phyloP scores from a whole-genome alignment of 2,797 vertebrate genomes.

The Enteromius unitaeniatus region DNA sequence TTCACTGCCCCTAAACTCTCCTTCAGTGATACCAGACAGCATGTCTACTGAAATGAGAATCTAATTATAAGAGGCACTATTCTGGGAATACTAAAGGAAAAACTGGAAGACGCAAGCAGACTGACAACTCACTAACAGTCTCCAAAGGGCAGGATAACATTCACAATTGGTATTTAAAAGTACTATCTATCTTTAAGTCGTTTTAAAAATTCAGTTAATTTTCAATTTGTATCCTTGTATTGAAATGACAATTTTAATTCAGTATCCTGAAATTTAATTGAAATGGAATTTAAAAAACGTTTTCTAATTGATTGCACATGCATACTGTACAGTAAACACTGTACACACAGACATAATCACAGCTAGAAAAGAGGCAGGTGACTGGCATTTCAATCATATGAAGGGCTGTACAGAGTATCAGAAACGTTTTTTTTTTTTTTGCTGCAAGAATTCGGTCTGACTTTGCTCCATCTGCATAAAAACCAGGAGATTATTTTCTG shows the following conservation, averaged over 20 bases:
- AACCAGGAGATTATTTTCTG: conserved; percentile 3
- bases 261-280: background rate
- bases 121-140: background rate
- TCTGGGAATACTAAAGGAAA: background rate
- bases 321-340: background rate
- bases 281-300: background rate
- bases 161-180: background rate
- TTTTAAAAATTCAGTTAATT: background rate
- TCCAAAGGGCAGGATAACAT: background rate
- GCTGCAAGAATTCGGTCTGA: background rate
- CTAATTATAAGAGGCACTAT: background rate
- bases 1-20: background rate
- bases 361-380: background rate
- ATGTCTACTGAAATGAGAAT: conserved; percentile 4
- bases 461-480: background rate
- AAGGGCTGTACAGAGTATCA: background rate
- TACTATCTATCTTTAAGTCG: background rate
- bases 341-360: background rate
- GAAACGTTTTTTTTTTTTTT: background rate
- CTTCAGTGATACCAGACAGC: conserved; percentile 8
- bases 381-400: background rate
- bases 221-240: background rate
- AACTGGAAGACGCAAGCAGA: background rate
- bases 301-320: background rate
- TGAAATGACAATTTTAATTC: background rate